phyloP scores from a whole-genome alignment of 2,113 vertebrate species.

The Gorsachius goisagi region DNA sequence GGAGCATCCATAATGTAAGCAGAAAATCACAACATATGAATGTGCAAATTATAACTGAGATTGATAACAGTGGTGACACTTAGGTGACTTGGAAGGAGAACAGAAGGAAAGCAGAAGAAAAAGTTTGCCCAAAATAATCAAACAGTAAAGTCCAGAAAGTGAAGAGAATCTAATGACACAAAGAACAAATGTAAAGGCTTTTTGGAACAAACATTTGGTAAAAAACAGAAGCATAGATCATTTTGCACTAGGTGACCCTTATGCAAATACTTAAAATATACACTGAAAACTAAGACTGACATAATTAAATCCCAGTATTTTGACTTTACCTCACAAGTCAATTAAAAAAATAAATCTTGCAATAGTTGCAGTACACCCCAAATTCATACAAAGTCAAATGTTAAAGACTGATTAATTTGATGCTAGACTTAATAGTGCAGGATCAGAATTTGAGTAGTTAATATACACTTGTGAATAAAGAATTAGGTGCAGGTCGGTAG shows the following conservation, averaged over 20 bases:
- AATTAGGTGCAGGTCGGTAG: not conserved
- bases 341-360: not conserved
- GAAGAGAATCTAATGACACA: not conserved
- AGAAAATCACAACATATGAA: not conserved
- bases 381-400: not conserved
- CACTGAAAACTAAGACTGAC: not conserved
- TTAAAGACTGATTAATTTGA: not conserved
- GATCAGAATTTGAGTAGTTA: not conserved
- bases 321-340: not conserved
- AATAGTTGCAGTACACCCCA: not conserved
- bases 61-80: not conserved
- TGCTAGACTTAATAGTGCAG: not conserved
- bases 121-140: not conserved
- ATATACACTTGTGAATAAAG: not conserved
- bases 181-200: not conserved
- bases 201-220: not conserved
- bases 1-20: not conserved
- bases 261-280: not conserved
- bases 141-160: not conserved
- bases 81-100: not conserved
- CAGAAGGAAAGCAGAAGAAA: not conserved
- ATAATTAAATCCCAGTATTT: not conserved
- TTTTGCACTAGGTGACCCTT: not conserved
- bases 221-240: not conserved
- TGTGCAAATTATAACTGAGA: not conserved